Evolutionary conservation across 2,113 vertebrate genomes (phyloP).

Genomic region (Fregetta grallaria): DNA sequence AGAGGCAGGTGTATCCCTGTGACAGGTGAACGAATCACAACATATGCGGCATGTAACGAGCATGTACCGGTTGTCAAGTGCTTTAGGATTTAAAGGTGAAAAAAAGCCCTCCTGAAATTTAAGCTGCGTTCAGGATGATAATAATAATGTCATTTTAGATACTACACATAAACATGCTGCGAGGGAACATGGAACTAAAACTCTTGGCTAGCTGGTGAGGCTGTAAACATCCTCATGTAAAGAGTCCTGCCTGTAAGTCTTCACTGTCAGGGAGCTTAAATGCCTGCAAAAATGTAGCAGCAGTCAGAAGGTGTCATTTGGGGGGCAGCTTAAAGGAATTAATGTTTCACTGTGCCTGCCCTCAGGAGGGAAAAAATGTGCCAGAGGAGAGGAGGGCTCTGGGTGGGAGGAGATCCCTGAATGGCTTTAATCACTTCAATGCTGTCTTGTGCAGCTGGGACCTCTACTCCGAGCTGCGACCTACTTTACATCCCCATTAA

Average conservation of each 20-base stretch:
- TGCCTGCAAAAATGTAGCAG: not conserved
- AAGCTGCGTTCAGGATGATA: not conserved
- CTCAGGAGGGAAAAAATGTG: not conserved
- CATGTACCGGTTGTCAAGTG: not conserved
- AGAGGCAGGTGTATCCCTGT: not conserved
- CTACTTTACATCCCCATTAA: not conserved
- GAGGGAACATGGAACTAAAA: slow-evolving; percentile 52
- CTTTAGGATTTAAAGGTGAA: not conserved
- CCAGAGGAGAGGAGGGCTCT: not conserved
- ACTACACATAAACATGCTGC: not conserved
- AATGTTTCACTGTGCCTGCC: not conserved
- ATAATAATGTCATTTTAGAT: slow-evolving; percentile 29
- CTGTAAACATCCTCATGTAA: slow-evolving; percentile 57
- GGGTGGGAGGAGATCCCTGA: not conserved
- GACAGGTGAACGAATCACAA: not conserved
- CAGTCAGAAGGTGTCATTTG: not conserved
- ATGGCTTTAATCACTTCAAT: not conserved
- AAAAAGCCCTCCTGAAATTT: slow-evolving; percentile 1
- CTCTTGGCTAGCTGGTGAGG: slow-evolving; percentile 10
- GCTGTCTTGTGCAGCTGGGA: not conserved
- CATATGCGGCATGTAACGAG: not conserved
- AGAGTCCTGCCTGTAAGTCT: slow-evolving; percentile 43
- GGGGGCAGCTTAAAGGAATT: not conserved
- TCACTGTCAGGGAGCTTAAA: slow-evolving; percentile 42
- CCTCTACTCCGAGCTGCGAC: not conserved